Conservation (phyloP, 2,113 vertebrate species). For the Ophiodon elongatus region DNA sequence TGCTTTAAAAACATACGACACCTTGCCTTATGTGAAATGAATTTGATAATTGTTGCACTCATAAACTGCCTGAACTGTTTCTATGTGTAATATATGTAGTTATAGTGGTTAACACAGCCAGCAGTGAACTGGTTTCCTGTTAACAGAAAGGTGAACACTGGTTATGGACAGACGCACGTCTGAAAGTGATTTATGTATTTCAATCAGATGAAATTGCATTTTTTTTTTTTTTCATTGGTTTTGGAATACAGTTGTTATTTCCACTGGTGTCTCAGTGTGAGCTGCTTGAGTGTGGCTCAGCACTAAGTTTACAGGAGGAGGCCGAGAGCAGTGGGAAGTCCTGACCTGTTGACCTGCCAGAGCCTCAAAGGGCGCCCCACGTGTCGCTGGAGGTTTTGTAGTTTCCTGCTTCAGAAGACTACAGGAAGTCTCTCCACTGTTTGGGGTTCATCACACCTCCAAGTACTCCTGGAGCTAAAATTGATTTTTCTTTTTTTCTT, state of each 20-base stretch:
- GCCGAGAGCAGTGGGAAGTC: too few relatives aligned
- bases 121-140: conserved; percentile 14
- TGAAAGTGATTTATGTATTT: conserved; percentile 27
- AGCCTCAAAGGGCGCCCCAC: neutral
- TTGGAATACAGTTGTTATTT: conserved; percentile 14
- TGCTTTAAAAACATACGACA: conserved; percentile 53
- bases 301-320: neutral
- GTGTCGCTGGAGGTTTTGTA: neutral
- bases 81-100: conserved; percentile 20
- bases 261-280: neutral
- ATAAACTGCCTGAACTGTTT: conserved; percentile 53
- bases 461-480: neutral
- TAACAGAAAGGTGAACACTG: neutral
- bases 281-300: neutral
- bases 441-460: too few relatives aligned
- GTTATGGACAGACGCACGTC: neutral
- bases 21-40: conserved; percentile 80
- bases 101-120: conserved; percentile 20
- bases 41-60: conserved; percentile 49
- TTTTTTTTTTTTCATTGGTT: neutral
- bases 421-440: neutral
- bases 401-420: neutral
- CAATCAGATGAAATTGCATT: neutral
- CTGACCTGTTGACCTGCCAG: neutral
- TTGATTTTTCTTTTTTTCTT: neutral